Conservation (phyloP, 2,797 vertebrate genomes). For the Margarornis squamiger region DNA sequence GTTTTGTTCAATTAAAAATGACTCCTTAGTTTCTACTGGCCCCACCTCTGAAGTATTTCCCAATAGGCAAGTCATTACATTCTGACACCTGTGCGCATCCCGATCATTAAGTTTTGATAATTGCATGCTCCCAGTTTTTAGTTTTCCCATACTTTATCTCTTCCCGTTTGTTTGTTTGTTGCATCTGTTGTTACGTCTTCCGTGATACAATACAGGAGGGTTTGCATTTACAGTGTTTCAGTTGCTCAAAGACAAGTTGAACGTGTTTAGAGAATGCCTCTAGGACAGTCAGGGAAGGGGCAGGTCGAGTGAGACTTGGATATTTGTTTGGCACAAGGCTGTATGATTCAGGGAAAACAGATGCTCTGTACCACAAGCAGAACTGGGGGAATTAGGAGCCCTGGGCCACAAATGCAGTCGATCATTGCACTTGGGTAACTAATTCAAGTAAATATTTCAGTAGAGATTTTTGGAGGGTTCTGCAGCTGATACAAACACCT, state of each 20-base stretch:
- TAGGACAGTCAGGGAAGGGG: not conserved
- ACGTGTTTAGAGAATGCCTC: not conserved
- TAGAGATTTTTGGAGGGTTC: not conserved
- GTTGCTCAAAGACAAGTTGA: not conserved
- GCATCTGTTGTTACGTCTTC: not conserved
- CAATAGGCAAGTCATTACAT: not conserved
- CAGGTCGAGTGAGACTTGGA: not conserved
- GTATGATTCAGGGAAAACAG: not conserved
- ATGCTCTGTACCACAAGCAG: rapidly evolving
- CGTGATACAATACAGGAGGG: rapidly evolving
- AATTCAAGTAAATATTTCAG: not conserved
- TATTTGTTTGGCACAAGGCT: not conserved
- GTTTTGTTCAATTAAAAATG: slow-evolving; percentile 44
- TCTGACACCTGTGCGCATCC: not conserved
- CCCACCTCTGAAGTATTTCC: slow-evolving; percentile 20
- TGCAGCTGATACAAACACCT: not conserved
- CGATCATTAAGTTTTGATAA: not conserved
- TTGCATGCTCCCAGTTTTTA: not conserved
- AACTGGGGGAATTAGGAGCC: not conserved
- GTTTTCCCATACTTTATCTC: not conserved
- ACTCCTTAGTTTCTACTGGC: slow-evolving; percentile 45
- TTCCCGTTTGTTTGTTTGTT: not conserved
- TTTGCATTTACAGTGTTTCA: not conserved
- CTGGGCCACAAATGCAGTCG: not conserved
- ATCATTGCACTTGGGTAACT: not conserved